Percentiles rank a stretch among this genome's conserved stretches.
Conservation (phyloP, 2,113 vertebrate genomes). For the Mohoua ochrocephala region DNA sequence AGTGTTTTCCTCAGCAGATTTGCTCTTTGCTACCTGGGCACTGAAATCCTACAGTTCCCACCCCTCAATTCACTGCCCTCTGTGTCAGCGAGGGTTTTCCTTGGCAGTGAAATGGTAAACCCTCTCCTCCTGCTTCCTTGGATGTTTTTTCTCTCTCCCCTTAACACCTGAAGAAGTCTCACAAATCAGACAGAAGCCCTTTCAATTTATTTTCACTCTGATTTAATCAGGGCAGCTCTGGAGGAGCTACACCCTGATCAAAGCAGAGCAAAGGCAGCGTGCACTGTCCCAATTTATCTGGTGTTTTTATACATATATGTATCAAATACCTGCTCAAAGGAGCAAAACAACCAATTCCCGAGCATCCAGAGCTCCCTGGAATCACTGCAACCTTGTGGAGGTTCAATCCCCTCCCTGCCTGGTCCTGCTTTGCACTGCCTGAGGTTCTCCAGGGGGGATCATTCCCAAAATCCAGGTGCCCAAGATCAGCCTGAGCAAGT, state of each 20-base stretch:
- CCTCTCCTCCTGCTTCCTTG: background rate
- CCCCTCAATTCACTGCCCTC: background rate
- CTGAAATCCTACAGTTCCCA: background rate
- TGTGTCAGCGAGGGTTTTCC: background rate
- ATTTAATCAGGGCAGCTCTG: slow-evolving; percentile 40
- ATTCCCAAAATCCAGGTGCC: background rate
- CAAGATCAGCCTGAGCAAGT: background rate
- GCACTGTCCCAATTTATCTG: background rate
- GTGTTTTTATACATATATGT: fast-evolving
- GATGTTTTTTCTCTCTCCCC: background rate
- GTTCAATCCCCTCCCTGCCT: background rate
- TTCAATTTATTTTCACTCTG: background rate
- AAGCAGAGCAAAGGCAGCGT: background rate
- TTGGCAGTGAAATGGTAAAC: background rate
- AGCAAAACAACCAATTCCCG: background rate
- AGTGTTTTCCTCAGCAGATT: background rate
- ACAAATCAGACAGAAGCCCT: background rate
- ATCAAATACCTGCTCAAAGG: background rate
- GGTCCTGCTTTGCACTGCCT: background rate
- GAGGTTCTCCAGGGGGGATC: background rate
- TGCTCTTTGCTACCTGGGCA: background rate
- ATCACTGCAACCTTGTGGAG: background rate
- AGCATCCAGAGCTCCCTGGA: background rate
- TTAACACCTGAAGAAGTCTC: background rate
- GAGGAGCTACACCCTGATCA: slow-evolving; percentile 8